Percentiles rank a stretch among this genome's conserved stretches.
phyloP scores from a whole-genome alignment of 2,888 invertebrate genomes.

The Nemoura dubitans region DNA sequence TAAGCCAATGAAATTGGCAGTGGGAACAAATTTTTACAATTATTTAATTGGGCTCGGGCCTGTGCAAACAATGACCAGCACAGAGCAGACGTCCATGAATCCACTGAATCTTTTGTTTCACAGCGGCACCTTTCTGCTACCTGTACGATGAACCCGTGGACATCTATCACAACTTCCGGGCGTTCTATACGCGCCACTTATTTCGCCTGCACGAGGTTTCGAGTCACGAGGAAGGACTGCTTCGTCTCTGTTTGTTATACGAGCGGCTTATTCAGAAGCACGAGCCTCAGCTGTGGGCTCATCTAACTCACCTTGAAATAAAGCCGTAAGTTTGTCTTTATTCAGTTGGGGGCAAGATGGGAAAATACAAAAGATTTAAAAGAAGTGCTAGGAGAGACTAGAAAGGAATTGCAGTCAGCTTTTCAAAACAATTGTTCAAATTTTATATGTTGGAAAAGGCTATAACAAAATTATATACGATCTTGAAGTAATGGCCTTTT shows the following conservation, averaged over 20 bases:
- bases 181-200: conserved; percentile 92
- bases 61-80: too few species aligned
- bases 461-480: too few species aligned
- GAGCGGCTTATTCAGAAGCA: conserved; percentile 89
- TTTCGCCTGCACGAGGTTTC: conserved; percentile 91
- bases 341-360: too few species aligned
- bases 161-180: conserved; percentile 89
- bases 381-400: too few species aligned
- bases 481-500: too few species aligned
- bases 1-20: neutral
- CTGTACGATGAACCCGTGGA: conserved; percentile 87
- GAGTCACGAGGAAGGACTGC: conserved; percentile 88
- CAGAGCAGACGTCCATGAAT: neutral
- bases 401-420: too few species aligned
- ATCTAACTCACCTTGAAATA: conserved; percentile 86
- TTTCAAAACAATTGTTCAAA: too few species aligned
- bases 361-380: too few species aligned
- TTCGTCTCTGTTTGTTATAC: conserved; percentile 87
- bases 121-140: conserved; percentile 95
- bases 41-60: too few species aligned
- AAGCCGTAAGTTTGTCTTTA: conserved; percentile 81
- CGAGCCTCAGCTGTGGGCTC: conserved; percentile 90
- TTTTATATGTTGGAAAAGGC: too few species aligned
- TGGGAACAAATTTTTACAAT: neutral
- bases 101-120: neutral